Percentiles rank a stretch among this genome's conserved stretches.
Conservation (phyloP, 2,888 invertebrate genomes). For the Napeogenes sylphis region DNA sequence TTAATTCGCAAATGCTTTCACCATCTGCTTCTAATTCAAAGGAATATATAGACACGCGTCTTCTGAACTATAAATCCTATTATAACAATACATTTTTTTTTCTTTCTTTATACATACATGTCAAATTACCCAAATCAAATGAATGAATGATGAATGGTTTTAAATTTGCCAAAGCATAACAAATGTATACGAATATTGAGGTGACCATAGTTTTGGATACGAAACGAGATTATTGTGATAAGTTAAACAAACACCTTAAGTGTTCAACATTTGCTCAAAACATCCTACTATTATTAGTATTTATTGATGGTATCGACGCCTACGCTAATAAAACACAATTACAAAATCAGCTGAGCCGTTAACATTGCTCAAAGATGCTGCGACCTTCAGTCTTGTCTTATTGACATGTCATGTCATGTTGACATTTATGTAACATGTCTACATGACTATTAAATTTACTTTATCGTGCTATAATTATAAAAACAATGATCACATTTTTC, state of each 20-base stretch:
- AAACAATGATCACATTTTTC: too few relatives aligned
- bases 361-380: constrained; percentile 34
- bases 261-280: constrained; percentile 37
- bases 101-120: neutral
- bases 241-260: constrained; percentile 37
- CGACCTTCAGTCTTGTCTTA: constrained; percentile 37
- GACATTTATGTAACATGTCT: neutral
- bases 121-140: too few relatives aligned
- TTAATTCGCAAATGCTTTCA: constrained; percentile 47
- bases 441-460: neutral
- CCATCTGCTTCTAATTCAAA: constrained; percentile 55
- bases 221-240: constrained; percentile 33
- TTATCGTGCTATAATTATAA: too few relatives aligned
- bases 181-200: constrained; percentile 8
- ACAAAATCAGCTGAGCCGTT: constrained; percentile 41
- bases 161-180: too few relatives aligned
- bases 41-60: constrained; percentile 62
- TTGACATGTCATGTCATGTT: constrained; percentile 17
- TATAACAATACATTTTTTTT: neutral
- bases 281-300: constrained; percentile 35
- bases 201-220: constrained; percentile 30
- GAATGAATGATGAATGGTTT: too few relatives aligned
- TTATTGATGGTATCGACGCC: constrained; percentile 37
- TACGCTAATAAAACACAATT: constrained; percentile 43
- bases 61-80: constrained; percentile 8